These are phyloP conservation scores for Hypomesus transpacificus DNA, from an alignment of 2,113 vertebrate genomes.

Conservation along the genomic window DNA sequence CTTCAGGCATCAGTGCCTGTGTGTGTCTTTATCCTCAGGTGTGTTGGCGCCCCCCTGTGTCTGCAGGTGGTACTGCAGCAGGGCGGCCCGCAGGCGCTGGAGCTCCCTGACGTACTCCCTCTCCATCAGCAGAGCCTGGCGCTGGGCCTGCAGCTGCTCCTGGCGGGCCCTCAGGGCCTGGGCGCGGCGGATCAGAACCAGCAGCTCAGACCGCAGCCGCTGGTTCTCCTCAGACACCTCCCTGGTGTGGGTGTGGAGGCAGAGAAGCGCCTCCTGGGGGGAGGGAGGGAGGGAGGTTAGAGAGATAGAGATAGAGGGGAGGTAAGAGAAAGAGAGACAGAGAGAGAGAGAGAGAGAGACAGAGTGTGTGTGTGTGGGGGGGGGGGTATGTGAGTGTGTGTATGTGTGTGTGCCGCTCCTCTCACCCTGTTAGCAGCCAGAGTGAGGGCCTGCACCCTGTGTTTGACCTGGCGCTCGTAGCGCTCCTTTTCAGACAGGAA, in stretches of 20 bases:
- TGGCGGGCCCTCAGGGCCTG: constrained; percentile 25
- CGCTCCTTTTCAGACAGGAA: constrained; percentile 46
- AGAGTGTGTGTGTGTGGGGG: background rate
- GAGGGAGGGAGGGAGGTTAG: background rate
- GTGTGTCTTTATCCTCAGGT: too few species aligned
- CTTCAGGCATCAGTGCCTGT: too few species aligned
- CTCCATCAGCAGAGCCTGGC: constrained; percentile 44
- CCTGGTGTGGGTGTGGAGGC: constrained; percentile 28
- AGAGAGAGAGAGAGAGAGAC: background rate
- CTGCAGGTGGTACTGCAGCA: background rate
- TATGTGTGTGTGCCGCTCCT: background rate
- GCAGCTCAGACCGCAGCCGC: constrained; percentile 30
- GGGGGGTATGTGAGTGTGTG: background rate
- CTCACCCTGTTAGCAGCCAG: constrained; percentile 42
- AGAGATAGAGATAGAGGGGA: background rate
- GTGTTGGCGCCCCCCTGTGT: background rate
- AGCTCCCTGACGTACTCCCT: constrained; percentile 30
- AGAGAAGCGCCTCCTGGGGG: constrained; percentile 39
- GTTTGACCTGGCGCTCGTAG: constrained; percentile 42
- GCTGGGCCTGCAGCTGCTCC: constrained; percentile 27
- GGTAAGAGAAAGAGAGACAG: background rate
- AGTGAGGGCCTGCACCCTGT: constrained; percentile 16
- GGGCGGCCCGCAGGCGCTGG: constrained; percentile 5
- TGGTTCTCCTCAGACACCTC: constrained; percentile 39
- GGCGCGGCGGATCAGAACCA: constrained; percentile 30